Percentiles rank a stretch among this genome's conserved stretches.
Conservation (phyloP, 2,113 vertebrate genomes). For the Charina bottae region DNA sequence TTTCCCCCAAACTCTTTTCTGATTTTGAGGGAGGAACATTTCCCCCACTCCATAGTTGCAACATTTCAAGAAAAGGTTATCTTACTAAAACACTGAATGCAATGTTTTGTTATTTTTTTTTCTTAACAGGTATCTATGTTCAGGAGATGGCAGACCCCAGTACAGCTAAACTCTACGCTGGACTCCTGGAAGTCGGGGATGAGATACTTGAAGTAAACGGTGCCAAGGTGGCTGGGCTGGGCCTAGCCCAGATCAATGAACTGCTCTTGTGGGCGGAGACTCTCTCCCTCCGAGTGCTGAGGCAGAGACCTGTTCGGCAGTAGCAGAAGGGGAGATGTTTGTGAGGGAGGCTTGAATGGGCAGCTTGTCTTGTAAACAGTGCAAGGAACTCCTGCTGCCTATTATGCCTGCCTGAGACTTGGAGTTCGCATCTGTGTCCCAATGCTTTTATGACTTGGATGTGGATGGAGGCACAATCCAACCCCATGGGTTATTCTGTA, state of each 20-base stretch:
- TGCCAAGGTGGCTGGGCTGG: conserved; percentile 83
- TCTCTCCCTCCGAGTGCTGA: conserved; percentile 83
- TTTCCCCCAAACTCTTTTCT: background rate
- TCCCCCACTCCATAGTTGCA: no score
- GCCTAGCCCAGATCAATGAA: conserved; percentile 78
- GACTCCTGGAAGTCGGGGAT: conserved; percentile 87
- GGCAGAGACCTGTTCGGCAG: conserved; percentile 77
- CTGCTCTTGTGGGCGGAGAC: conserved; percentile 81
- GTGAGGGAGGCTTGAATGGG: background rate
- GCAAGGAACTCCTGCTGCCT: background rate
- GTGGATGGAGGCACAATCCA: background rate
- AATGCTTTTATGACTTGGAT: background rate
- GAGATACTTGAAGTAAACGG: conserved; percentile 94
- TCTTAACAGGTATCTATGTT: conserved; percentile 85
- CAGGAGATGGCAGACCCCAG: conserved; percentile 84
- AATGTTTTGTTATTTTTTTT: fast-evolving
- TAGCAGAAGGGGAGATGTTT: conserved; percentile 48
- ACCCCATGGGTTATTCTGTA: background rate
- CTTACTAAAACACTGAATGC: background rate
- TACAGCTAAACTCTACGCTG: conserved; percentile 85
- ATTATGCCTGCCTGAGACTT: background rate
- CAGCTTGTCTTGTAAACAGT: background rate
- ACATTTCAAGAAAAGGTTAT: background rate
- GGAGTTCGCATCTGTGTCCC: background rate
- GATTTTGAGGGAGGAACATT: background rate